phyloP scores from a whole-genome alignment of 1,140 invertebrate genomes.

The Drosophila setifemur region DNA sequence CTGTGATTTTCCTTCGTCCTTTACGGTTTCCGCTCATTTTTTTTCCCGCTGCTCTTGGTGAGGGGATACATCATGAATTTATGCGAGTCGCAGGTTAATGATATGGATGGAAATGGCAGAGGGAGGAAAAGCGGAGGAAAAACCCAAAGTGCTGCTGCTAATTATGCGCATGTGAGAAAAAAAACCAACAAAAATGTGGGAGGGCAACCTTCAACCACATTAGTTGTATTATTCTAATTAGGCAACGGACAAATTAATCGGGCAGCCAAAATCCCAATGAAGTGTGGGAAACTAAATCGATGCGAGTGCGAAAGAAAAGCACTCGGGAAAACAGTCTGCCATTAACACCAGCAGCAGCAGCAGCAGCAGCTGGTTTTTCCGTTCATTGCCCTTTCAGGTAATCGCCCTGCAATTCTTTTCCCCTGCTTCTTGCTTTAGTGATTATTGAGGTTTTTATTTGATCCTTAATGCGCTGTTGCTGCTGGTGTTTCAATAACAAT shows the following conservation, averaged over 20 bases:
- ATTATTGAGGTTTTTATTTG: constrained; percentile 41
- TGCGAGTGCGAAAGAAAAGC: constrained; percentile 29
- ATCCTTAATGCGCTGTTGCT: constrained; percentile 23
- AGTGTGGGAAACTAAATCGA: constrained; percentile 21
- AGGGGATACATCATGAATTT: constrained; percentile 60
- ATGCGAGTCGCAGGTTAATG: constrained; percentile 70
- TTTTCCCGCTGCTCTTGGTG: constrained; percentile 12
- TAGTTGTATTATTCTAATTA: constrained; percentile 76
- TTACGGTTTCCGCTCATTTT: not conserved
- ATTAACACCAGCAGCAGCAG: constrained; percentile 57
- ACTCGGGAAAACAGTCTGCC: constrained; percentile 54
- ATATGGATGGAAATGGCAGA: constrained; percentile 37
- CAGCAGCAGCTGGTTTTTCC: not conserved
- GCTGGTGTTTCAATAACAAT: constrained; percentile 36
- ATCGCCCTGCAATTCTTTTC: constrained; percentile 26
- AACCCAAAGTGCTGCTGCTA: constrained; percentile 31
- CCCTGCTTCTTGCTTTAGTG: not conserved
- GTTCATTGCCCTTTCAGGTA: constrained; percentile 11
- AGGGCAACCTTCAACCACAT: constrained; percentile 29
- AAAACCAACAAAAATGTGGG: not conserved
- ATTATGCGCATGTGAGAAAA: constrained; percentile 72
- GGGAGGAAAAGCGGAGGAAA: not conserved
- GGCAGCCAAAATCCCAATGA: constrained; percentile 48
- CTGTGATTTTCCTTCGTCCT: constrained; percentile 56
- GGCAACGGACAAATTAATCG: constrained; percentile 69